These are phyloP conservation scores for Ornithorhynchus anatinus DNA, from an alignment of 2,113 vertebrate genomes.

Conservation along the genomic window DNA sequence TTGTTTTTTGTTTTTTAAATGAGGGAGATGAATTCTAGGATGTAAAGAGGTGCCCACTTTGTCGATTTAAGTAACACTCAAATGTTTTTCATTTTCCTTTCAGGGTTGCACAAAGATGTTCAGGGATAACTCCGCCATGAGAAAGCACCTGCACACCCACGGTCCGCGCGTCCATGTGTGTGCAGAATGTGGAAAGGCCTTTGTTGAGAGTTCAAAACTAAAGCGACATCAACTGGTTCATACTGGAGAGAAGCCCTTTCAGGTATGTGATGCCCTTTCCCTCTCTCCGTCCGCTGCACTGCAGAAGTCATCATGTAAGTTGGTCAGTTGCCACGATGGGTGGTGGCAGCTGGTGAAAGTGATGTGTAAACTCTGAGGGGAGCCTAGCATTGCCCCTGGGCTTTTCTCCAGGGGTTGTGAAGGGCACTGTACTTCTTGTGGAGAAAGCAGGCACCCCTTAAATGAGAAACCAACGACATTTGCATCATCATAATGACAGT, in stretches of 20 bases:
- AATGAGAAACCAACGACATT: too few relatives aligned
- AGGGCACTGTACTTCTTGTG: too few relatives aligned
- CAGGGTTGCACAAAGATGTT: slow-evolving; percentile 99
- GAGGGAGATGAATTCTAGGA: neutral
- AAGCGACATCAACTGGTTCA: slow-evolving; percentile 98
- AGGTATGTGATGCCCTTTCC: slow-evolving; percentile 75
- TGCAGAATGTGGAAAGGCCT: slow-evolving; percentile 97
- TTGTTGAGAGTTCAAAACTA: slow-evolving; percentile 97
- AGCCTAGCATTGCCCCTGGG: too few relatives aligned
- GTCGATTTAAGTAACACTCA: slow-evolving; percentile 33
- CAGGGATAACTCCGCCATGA: slow-evolving; percentile 99
- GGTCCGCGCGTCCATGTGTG: slow-evolving; percentile 96
- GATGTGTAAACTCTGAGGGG: fast-evolving
- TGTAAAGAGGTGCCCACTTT: neutral
- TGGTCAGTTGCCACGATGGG: too few relatives aligned
- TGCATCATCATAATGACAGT: too few relatives aligned
- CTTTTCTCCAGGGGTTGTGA: too few relatives aligned
- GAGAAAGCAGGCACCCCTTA: too few relatives aligned
- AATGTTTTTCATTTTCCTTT: slow-evolving; percentile 54
- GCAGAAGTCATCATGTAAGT: too few relatives aligned
- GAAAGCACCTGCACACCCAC: slow-evolving; percentile 97
- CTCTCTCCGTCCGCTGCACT: neutral
- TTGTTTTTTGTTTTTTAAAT: neutral
- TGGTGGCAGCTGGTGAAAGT: fast-evolving
- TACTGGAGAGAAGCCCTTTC: slow-evolving; percentile 99